Base-by-base conservation (phyloP, 1,140 invertebrate genomes). In the Portunus trituberculatus region DNA sequence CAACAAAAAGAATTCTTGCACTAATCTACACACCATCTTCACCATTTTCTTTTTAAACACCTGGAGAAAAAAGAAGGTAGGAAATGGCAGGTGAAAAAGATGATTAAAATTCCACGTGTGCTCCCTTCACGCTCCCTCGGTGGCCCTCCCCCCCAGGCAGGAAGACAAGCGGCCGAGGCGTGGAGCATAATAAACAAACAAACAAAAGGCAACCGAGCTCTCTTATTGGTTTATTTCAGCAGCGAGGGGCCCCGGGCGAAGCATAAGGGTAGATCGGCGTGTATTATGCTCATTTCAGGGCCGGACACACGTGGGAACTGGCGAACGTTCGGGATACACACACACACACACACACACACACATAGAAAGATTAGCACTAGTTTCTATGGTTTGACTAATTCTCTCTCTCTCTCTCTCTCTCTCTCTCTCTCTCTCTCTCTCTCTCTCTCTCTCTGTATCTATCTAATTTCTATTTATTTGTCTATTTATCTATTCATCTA, bases 101-200 rank as follows among this genome's bases (percentile, higher is more conserved):
- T 76, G 67, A 76, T 76, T 76, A 20, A 76, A 76, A 76, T 76
- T 76, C 67, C 29, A 87, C 12, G 84, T 46, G 12, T 87, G 12
- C 28, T 8, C 39, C n/a, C 39, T 10, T 87, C 48, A 59, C 48
- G 89, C 89, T 91, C 89, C 28, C 48, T 91, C 89, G 46, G 46
- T 91, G 89, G 89, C 89, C 46, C 67, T 20, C 67, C 2, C 89
- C 25, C 25, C 0, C 89, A 59, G 87, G 32, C 48, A 28, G 48
- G 29, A 59, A 59, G 89, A 46, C 84, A 87, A 46, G 84, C 31
- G 31, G 67, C 67, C 16, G 20, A 76, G 67, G 67, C 20, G 67
- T n/a, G n/a, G n/a, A 25, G 67, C 67, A 76, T 76, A 76, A 76
- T 76, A 76, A 76, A 76, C 67, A 76, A 76, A n/a, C n/a, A 76